Percentiles rank a stretch among this genome's conserved stretches.
These are phyloP conservation scores for Hylomyscus alleni DNA, from an alignment of 2,797 vertebrate species.

Conservation along the genomic window DNA sequence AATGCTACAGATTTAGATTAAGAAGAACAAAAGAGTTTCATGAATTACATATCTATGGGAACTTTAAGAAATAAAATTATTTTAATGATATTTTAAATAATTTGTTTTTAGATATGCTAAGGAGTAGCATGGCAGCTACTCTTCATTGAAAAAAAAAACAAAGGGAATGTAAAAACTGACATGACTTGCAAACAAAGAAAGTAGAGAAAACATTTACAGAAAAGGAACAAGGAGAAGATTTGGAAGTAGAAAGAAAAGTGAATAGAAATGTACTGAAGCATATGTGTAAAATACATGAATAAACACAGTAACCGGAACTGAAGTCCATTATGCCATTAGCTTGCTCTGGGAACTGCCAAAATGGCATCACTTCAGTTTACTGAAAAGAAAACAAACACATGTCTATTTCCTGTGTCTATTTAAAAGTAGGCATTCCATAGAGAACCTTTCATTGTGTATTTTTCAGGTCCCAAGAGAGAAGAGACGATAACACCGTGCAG, in stretches of 20 bases:
- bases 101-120: not conserved
- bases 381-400: not conserved
- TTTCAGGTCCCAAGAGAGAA: not conserved
- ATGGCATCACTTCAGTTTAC: not conserved
- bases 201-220: not conserved
- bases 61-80: not conserved
- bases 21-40: not conserved
- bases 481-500: not conserved
- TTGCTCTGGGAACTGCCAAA: not conserved
- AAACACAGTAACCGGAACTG: not conserved
- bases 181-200: not conserved
- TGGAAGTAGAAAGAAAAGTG: not conserved
- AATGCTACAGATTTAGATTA: not conserved
- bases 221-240: not conserved
- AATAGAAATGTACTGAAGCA: not conserved
- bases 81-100: not conserved
- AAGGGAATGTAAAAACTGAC: not conserved
- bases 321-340: too few species aligned
- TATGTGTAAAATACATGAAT: not conserved
- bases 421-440: not conserved
- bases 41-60: too few species aligned
- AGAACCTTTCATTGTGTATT: not conserved
- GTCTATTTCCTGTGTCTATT: not conserved
- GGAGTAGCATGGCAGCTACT: not conserved
- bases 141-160: not conserved